Base-by-base conservation (phyloP, 2,888 invertebrate species). In the Gibbula magus region DNA sequence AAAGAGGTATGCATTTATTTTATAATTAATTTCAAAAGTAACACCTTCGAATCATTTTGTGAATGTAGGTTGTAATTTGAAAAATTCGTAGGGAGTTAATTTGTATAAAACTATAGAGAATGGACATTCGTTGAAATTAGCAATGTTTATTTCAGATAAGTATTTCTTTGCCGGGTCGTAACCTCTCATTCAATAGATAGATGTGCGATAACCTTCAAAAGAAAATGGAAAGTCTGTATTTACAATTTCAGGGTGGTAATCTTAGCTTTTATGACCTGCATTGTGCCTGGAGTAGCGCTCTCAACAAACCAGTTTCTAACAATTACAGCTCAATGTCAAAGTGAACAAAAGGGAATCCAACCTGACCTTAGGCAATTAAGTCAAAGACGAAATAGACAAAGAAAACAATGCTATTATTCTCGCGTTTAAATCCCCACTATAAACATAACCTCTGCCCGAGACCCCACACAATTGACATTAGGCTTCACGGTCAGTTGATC, bases 291-390 rank as follows among this genome's bases (percentile, higher is more conserved):
- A 29, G 61, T 61, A 29, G 29, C 25, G 29, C 29, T 61, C 29
- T 25, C 61, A 29, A 22, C 22, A 61, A 61, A 61, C 61, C 61
- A 25, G 61, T 61, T 61, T 61, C 29, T 13, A 25, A 61, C 25
- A 25, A 61, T 22, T 25, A 22, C 29, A 61, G 29, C 61, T 61
- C 29, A 45, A 61, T 61, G 61, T 61, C 61, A 61, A 61, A 20
- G 13, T 29, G 29, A 61, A 61, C 61, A 61, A 61, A 61, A 61
- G 61, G 61, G 25, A 61, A 29, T 25, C 29, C 29, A 25, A 61
- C 61, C 29, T 61, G 61, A 61, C 61, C 61, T 61, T 61, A 61
- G 61, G 61, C 61, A 61, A 61, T 56, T 56, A 56, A 25, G 13
- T 25, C 20, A 22, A 56, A 25, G 25, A 29, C 29, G 61, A 29